Base-by-base conservation (phyloP, 2,797 vertebrate species). In the Selene dorsalis region DNA sequence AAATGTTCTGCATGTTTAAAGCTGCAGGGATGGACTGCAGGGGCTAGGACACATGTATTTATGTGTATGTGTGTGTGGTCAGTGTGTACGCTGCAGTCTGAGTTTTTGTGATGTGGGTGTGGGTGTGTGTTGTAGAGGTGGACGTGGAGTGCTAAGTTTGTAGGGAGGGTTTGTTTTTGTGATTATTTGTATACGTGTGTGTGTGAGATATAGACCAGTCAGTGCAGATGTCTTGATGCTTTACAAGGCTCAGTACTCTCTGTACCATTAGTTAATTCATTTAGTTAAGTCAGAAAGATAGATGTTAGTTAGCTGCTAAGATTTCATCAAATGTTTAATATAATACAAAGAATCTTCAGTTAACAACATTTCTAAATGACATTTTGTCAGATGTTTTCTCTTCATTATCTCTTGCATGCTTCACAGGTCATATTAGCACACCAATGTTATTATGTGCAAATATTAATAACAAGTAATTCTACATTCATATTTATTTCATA, bases 1-100 rank as follows among this genome's bases (percentile, higher is more conserved):
- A 43, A 79, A 60, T 61, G n/a, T 64, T 69, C 61, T 79, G 58
- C 43, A 76, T 68, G 61, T 73, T 81, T 84, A 55, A 86, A 67
- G 55, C 79, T 70, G 58, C 43, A 61, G 47, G 73, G 84, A 74
- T 70, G 59, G 56, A 52, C 50, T 62, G 45, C 39, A 66, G 35
- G 32, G 18, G 12, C 52, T 35, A 10, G 26, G n/a, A 41, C 75
- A 45, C 17, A 47, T 72, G 66, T 63, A 38, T 41, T 38, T 48
- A 22, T 28, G 16, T 43, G 43, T 74, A 50, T 62, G 26, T 28
- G 16, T 43, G 53, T 79, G 56, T 62, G 26, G 80, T 50, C 69
- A 47, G 18, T 58, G 52, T 72, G 28, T 24, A 45, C 30, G 43
- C 47, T 22, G 1, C 18, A 2, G 26, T n/a, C 32, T 45, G 53